Evolutionary conservation across 1,140 invertebrate species (phyloP).

Genomic region (Piezodorus guildinii): DNA sequence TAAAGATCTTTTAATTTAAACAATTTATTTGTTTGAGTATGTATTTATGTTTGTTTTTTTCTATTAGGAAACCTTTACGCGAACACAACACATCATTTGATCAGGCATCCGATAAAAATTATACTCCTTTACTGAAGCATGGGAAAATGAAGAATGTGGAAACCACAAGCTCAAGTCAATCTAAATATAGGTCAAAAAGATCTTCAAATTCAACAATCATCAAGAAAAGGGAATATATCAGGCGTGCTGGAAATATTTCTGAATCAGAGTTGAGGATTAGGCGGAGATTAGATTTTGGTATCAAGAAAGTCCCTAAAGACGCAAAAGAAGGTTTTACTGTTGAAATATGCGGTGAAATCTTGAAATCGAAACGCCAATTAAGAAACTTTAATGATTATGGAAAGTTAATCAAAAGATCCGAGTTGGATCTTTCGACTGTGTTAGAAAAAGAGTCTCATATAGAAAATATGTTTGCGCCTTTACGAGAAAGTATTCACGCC

Average conservation of each 20-base stretch:
- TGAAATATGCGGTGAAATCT: conserved; percentile 1
- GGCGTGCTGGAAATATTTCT: too few species aligned
- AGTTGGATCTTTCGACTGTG: neutral
- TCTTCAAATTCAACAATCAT: too few species aligned
- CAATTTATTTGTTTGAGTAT: neutral
- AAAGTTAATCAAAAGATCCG: neutral
- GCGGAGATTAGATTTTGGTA: neutral
- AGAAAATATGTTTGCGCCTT: neutral
- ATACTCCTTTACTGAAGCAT: neutral
- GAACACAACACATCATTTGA: too few species aligned
- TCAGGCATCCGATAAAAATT: too few species aligned
- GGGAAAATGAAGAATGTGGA: neutral
- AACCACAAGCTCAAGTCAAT: neutral
- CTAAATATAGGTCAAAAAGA: neutral
- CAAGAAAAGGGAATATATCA: too few species aligned
- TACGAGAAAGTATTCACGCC: neutral
- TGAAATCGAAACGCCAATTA: neutral
- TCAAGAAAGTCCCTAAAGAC: conserved; percentile 4
- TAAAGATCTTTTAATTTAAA: neutral
- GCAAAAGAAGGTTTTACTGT: neutral
- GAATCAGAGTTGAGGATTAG: neutral
- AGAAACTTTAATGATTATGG: neutral
- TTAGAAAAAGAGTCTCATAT: neutral
- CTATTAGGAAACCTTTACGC: too few species aligned
- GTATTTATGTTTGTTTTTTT: too few species aligned